Evolutionary conservation across 2,797 vertebrate species (phyloP), one percentile per base, ranked within the genome.

Genomic region (Lepus oiostolus): DNA sequence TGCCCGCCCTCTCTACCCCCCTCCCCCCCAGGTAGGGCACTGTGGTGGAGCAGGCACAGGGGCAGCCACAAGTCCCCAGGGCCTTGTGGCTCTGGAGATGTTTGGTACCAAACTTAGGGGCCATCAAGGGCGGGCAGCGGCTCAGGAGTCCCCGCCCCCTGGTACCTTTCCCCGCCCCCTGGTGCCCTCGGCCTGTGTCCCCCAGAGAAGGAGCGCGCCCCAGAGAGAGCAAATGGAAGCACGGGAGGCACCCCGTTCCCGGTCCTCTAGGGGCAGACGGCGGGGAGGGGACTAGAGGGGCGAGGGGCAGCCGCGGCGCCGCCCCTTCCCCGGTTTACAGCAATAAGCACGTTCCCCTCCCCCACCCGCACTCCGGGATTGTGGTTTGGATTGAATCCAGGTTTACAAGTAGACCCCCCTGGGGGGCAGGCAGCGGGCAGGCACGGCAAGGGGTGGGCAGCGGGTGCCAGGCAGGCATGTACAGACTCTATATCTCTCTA

Each of bases 401-500:
- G 97, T 97, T 97, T 97, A 97, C 97, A 97, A 96, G 96, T 32
- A 82, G 95, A 95, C 90, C 95, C 94, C 96, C 87, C 95, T 91
- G 76, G 74, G 82, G 86, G 76, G 93, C 22, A 83, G 95, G 91
- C 89, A 75, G 95, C 77, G 94, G 94, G 83, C 91, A 86, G 77
- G 88, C 94, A 80, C 94, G 92, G 90, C 74, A 71, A 76, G 81
- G 95, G 96, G 90, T 94, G 96, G 96, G 96, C 90, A 74, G 32
- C 91, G 95, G 97, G 95, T 97, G 93, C 96, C 96, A 83, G 92
- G 96, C 94, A 96, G 98, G 93, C 97, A 97, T 98, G 98, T 98
- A 98, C 97, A 98, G 97, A 98, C 98, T 96, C 97, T 98, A 96
- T 98, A 97, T 98, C 96, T 97, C 97, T 98, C 98, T 98, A 98